These are phyloP conservation scores for Hydra vulgaris DNA, from an alignment of 30 jellyfish, hydroid and myxozoan genomes.

Conservation along the genomic window DNA sequence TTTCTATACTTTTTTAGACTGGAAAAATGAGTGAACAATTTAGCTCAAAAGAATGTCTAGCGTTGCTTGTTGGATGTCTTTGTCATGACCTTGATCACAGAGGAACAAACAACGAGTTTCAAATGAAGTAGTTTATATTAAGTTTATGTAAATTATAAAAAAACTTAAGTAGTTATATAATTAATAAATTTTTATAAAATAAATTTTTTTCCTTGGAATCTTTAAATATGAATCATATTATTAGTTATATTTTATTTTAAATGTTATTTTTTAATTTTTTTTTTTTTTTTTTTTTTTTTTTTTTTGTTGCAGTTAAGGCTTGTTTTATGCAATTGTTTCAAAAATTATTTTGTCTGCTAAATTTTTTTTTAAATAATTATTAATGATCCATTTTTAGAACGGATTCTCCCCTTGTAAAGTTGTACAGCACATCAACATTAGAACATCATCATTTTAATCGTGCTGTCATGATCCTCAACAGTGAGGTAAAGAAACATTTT, in stretches of 20 bases:
- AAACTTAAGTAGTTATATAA: not conserved
- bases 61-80: constrained; percentile 78
- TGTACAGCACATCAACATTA: constrained; percentile 85
- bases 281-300: too few species aligned
- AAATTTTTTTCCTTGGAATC: too few species aligned
- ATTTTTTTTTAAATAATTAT: not conserved
- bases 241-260: too few species aligned
- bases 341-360: too few species aligned
- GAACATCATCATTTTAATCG: constrained; percentile 93
- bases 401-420: constrained; percentile 58
- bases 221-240: not conserved
- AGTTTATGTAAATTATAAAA: not conserved
- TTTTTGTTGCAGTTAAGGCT: too few species aligned
- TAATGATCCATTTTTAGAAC: constrained; percentile 36
- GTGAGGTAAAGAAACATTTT: too few species aligned
- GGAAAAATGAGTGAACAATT: constrained; percentile 69
- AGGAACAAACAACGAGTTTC: constrained; percentile 90
- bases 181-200: too few species aligned
- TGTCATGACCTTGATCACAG: constrained; percentile 94
- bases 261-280: too few species aligned
- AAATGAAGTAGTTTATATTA: constrained; percentile 70
- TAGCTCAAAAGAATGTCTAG: constrained; percentile 63
- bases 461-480: constrained; percentile 77
- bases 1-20: constrained; percentile 34
- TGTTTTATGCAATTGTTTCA: too few species aligned